Conservation (phyloP, 2,888 invertebrate genomes). For the Cremastobaeus sp. region DNA sequence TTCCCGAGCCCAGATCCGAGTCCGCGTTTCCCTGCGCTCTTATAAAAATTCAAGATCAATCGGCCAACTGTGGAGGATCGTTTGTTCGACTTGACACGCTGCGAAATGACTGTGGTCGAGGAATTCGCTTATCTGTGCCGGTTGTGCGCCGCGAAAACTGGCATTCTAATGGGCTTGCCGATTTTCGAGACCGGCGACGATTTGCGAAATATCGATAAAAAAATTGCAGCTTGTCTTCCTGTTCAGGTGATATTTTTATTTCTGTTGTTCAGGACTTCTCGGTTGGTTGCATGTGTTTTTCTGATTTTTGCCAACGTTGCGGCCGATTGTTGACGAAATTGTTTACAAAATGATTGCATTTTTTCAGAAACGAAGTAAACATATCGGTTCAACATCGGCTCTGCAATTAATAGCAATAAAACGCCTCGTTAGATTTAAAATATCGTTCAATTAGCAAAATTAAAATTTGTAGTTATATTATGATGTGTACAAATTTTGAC, state of each 20-base stretch:
- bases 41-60: constrained; percentile 18
- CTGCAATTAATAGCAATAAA: too few relatives aligned
- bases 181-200: constrained; percentile 79
- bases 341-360: too few relatives aligned
- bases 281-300: too few relatives aligned
- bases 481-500: too few relatives aligned
- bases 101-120: constrained; percentile 66
- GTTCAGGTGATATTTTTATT: constrained; percentile 78
- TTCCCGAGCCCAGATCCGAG: not conserved
- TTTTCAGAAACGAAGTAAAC: too few relatives aligned
- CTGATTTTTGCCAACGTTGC: too few relatives aligned
- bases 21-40: constrained; percentile 2
- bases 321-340: too few relatives aligned
- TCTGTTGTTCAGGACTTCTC: too few relatives aligned
- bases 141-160: constrained; percentile 77
- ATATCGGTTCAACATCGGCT: too few relatives aligned
- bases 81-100: not conserved
- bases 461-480: too few relatives aligned
- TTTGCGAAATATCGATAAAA: constrained; percentile 80
- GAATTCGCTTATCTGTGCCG: constrained; percentile 78
- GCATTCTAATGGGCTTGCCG: constrained; percentile 77
- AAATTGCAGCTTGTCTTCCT: constrained; percentile 81
- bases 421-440: too few relatives aligned
- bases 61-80: not conserved
- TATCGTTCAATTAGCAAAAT: not conserved